These are phyloP conservation scores for Zaprionus ornatus DNA, from an alignment of 1,140 invertebrate genomes.

Conservation along the genomic window DNA sequence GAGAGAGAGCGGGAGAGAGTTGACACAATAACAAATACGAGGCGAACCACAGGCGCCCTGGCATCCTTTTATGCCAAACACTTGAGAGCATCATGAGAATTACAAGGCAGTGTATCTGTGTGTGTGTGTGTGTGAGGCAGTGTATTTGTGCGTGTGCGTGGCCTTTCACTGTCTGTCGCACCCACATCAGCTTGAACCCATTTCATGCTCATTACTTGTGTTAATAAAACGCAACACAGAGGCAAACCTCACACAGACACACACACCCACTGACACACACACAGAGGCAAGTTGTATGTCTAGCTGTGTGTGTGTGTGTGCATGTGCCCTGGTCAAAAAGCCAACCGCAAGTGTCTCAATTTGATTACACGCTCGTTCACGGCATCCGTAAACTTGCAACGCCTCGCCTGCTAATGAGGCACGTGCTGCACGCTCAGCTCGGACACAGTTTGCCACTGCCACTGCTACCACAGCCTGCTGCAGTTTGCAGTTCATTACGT, in stretches of 20 bases:
- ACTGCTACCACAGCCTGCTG: not conserved
- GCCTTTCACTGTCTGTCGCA: constrained; percentile 28
- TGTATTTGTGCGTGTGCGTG: not conserved
- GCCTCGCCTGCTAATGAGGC: constrained; percentile 58
- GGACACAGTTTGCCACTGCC: constrained; percentile 1
- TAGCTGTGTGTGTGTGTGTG: constrained; percentile 7
- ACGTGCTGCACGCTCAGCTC: constrained; percentile 11
- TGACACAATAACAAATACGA: constrained; percentile 13
- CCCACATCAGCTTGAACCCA: constrained; percentile 32
- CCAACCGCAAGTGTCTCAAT: constrained; percentile 68
- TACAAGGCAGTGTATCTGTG: not conserved
- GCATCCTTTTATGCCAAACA: constrained; percentile 35
- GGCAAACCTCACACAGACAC: not conserved
- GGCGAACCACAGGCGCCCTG: constrained; percentile 6
- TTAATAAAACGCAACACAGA: constrained; percentile 35
- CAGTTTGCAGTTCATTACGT: constrained; percentile 53
- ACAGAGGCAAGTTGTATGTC: not conserved
- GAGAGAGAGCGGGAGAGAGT: not conserved
- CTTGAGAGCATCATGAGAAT: constrained; percentile 17
- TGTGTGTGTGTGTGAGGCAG: not conserved
- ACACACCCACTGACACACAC: not conserved
- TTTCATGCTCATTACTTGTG: constrained; percentile 54
- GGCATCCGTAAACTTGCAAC: constrained; percentile 51
- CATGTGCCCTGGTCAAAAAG: constrained; percentile 35
- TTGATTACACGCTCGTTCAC: constrained; percentile 73